Conservation (phyloP, 2,113 vertebrate species). For the Speoplatyrhinus poulsoni region DNA sequence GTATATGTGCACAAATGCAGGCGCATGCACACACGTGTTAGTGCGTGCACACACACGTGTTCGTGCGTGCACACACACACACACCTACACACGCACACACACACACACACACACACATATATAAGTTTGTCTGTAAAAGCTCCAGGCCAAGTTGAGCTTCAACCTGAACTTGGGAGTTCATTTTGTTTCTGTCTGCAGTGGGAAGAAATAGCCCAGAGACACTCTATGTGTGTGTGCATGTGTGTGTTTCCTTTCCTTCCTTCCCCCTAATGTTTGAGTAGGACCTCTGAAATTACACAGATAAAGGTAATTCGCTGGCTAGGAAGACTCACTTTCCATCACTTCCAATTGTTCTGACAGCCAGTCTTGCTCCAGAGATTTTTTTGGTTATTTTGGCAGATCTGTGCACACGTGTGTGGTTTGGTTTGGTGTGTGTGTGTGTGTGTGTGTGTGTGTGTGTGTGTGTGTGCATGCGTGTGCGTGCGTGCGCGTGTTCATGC, state of each 20-base stretch:
- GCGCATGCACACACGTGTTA: conserved; percentile 4
- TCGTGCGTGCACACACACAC: too few species aligned
- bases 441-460: background rate
- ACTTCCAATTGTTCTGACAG: conserved; percentile 66
- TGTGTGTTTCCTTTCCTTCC: conserved; percentile 29
- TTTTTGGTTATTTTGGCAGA: conserved; percentile 28
- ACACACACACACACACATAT: conserved; percentile 28
- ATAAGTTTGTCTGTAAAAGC: conserved; percentile 41
- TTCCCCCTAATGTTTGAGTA: conserved; percentile 61
- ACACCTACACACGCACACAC: background rate
- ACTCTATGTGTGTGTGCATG: conserved; percentile 12
- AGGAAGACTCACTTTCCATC: conserved; percentile 57
- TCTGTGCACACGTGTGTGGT: background rate
- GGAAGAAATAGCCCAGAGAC: conserved; percentile 61
- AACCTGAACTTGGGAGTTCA: conserved; percentile 72
- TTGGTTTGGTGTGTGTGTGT: background rate
- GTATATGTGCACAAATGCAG: conserved; percentile 27
- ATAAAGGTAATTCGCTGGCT: conserved; percentile 71
- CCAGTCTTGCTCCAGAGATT: conserved; percentile 42
- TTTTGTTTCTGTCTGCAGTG: conserved; percentile 69
- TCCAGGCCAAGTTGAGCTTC: conserved; percentile 66
- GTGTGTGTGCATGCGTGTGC: background rate
- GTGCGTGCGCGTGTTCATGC: background rate
- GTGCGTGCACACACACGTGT: too few species aligned
- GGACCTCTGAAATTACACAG: conserved; percentile 57